Evolutionary conservation across 2,797 vertebrate genomes (phyloP).

Genomic region (Peromyscus melanophrys): DNA sequence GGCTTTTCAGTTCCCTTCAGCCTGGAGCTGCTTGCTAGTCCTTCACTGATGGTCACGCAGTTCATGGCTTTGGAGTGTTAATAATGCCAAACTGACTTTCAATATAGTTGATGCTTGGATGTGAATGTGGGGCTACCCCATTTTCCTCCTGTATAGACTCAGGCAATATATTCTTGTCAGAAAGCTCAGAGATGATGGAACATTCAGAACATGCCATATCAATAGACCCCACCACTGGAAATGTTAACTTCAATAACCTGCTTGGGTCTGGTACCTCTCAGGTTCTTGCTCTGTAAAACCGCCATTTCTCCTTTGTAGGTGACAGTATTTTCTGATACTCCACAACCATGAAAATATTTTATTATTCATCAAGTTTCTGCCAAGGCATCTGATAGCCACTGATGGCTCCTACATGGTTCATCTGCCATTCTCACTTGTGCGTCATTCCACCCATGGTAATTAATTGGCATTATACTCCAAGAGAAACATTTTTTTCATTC

Average conservation of each 20-base stretch:
- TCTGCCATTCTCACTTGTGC: not conserved
- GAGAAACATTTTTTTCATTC: not conserved
- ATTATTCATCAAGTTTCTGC: not conserved
- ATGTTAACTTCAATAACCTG: not conserved
- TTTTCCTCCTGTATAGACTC: not conserved
- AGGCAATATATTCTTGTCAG: not conserved
- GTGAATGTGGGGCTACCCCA: not conserved
- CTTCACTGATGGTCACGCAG: not conserved
- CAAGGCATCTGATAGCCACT: not conserved
- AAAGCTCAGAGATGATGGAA: not conserved
- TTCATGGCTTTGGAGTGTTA: slow-evolving; percentile 1
- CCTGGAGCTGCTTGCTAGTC: not conserved
- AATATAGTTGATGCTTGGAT: no score
- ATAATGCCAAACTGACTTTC: not conserved
- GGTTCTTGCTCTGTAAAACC: not conserved
- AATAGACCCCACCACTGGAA: not conserved
- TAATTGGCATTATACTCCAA: not conserved
- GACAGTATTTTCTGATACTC: slow-evolving; percentile 1
- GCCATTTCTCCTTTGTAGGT: not conserved
- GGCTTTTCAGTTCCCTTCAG: not conserved
- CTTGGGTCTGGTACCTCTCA: not conserved
- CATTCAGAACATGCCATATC: not conserved
- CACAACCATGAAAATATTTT: not conserved
- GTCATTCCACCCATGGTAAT: not conserved
- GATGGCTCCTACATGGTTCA: not conserved